Evolutionary conservation across 2,113 vertebrate genomes (phyloP).

Genomic region (Lepidothrix coronata): DNA sequence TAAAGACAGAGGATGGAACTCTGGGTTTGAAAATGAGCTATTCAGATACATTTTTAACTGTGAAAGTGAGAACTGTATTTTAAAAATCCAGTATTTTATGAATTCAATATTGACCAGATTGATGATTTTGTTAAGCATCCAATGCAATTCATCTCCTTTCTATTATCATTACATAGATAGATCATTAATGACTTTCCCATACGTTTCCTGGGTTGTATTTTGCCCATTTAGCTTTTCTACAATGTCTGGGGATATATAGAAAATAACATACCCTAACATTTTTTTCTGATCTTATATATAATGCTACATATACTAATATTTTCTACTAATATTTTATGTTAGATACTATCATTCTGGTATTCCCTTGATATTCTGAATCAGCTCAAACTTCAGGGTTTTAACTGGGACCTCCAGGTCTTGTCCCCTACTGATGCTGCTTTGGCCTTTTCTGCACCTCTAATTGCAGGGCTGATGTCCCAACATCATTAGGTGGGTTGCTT

Average conservation of each 20-base stretch:
- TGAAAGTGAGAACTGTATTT: background rate
- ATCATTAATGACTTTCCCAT: background rate
- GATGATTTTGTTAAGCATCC: background rate
- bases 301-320: background rate
- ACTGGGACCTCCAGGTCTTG: background rate
- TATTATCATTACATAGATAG: background rate
- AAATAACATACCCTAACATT: background rate
- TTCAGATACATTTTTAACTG: background rate
- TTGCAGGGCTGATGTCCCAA: background rate
- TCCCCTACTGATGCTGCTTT: background rate
- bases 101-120: background rate
- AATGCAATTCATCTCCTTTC: background rate
- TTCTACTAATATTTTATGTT: background rate
- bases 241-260: background rate
- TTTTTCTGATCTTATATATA: background rate
- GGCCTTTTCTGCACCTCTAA: background rate
- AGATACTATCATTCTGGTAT: background rate
- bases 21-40: background rate
- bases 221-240: background rate
- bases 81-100: background rate
- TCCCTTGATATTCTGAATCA: background rate
- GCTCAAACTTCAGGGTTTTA: background rate
- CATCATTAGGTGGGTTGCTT: background rate
- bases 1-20: background rate
- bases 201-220: background rate